Conservation (phyloP, 2,797 vertebrate species). For the Denticeps clupeoides region DNA sequence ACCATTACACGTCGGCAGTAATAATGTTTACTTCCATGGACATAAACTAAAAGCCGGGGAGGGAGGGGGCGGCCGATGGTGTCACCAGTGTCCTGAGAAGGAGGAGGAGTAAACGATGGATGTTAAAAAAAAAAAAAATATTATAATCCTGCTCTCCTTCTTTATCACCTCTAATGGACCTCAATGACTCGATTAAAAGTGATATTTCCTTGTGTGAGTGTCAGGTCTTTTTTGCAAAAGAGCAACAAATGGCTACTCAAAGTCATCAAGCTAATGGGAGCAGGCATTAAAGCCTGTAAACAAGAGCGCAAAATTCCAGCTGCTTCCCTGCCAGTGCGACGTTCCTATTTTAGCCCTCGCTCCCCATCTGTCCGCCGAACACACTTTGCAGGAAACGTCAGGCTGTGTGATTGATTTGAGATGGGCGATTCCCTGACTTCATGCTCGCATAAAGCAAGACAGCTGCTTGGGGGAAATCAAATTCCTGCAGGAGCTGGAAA, state of each 20-base stretch:
- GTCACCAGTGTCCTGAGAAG: too few species aligned
- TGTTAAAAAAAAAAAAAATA: too few species aligned
- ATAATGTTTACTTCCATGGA: too few species aligned
- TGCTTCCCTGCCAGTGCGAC: slow-evolving; percentile 61
- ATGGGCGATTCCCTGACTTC: slow-evolving; percentile 71
- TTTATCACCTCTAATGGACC: slow-evolving; percentile 54
- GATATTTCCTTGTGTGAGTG: slow-evolving; percentile 65
- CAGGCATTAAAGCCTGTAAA: slow-evolving; percentile 75
- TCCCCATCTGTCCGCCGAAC: slow-evolving; percentile 58
- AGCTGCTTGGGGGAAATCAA: slow-evolving; percentile 78
- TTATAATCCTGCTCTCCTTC: too few species aligned
- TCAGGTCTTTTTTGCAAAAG: slow-evolving; percentile 70
- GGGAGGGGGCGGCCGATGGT: too few species aligned
- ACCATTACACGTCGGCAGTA: too few species aligned
- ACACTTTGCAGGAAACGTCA: slow-evolving; percentile 79
- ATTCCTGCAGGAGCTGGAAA: slow-evolving; percentile 69
- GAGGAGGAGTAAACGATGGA: too few species aligned
- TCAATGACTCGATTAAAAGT: slow-evolving; percentile 65
- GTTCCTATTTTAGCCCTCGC: slow-evolving; percentile 58
- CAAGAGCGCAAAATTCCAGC: slow-evolving; percentile 70
- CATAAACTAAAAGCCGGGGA: too few species aligned
- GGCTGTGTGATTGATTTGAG: slow-evolving; percentile 68
- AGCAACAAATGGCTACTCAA: slow-evolving; percentile 58
- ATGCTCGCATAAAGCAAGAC: slow-evolving; percentile 79
- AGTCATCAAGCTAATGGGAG: slow-evolving; percentile 56